Percentiles rank a stretch among this genome's conserved stretches.
These are phyloP conservation scores for Podilymbus podiceps DNA, from an alignment of 2,113 vertebrate species.

Conservation along the genomic window DNA sequence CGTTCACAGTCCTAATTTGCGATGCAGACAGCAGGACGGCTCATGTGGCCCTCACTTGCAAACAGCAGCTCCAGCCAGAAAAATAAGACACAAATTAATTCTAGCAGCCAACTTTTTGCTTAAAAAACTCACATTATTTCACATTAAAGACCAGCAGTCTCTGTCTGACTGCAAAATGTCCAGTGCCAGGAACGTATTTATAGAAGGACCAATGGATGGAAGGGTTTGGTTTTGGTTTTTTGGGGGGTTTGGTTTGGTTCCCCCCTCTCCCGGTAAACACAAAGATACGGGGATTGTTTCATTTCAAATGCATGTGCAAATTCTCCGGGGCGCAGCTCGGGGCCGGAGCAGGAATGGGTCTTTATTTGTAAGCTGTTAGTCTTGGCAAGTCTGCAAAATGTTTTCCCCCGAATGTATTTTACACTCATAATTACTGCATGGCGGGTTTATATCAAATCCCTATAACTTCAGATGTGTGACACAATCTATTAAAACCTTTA, in stretches of 20 bases:
- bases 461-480: conserved; percentile 49
- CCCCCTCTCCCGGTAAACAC: not conserved
- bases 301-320: conserved; percentile 50
- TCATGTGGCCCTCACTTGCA: not conserved
- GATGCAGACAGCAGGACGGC: not conserved
- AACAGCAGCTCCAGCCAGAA: conserved; percentile 21
- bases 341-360: conserved; percentile 5
- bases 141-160: not conserved
- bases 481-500: conserved; percentile 20
- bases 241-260: too few relatives aligned
- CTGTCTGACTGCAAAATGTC: not conserved
- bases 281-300: conserved; percentile 16
- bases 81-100: conserved; percentile 41
- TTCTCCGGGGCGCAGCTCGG: conserved; percentile 48
- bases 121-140: conserved; percentile 19
- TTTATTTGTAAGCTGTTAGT: conserved; percentile 60
- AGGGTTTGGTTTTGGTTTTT: not conserved
- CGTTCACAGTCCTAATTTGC: not conserved
- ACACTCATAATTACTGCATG: conserved; percentile 57
- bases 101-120: not conserved
- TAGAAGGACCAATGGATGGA: not conserved
- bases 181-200: not conserved
- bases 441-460: conserved; percentile 48
- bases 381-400: conserved; percentile 25
- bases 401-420: conserved; percentile 55